These are phyloP conservation scores for Melanostigma gelatinosum DNA, from an alignment of 2,113 vertebrate species.

Conservation along the genomic window DNA sequence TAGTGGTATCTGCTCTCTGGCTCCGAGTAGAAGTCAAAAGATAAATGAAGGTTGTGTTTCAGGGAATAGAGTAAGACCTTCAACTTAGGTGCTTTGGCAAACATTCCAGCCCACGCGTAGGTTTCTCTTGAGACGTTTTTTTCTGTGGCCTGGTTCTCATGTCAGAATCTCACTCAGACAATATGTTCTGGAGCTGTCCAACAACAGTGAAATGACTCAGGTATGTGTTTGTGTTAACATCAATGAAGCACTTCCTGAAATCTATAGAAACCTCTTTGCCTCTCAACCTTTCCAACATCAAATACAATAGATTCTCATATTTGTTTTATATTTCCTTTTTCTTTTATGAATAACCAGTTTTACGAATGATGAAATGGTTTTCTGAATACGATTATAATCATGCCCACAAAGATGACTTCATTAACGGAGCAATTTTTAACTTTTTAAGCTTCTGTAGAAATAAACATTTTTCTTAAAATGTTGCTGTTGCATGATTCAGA, in stretches of 20 bases:
- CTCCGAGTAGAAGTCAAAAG: conserved; percentile 65
- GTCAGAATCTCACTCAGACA: conserved; percentile 38
- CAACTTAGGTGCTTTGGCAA: conserved; percentile 66
- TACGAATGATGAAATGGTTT: neutral
- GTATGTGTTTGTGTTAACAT: conserved; percentile 13
- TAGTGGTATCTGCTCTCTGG: conserved; percentile 69
- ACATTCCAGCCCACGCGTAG: conserved; percentile 50
- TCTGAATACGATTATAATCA: neutral
- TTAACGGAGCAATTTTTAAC: neutral
- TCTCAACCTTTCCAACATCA: neutral
- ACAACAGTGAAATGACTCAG: conserved; percentile 35
- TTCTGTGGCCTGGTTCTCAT: conserved; percentile 43
- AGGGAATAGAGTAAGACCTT: conserved; percentile 52
- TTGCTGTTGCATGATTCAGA: neutral
- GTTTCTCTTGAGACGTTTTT: conserved; percentile 59
- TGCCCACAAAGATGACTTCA: neutral
- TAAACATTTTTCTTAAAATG: neutral
- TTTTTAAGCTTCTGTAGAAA: neutral
- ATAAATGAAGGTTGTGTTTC: conserved; percentile 76
- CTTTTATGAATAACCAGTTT: neutral
- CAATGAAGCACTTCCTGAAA: conserved; percentile 34
- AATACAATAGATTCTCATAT: neutral
- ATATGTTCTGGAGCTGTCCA: conserved; percentile 39
- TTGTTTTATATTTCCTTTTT: conserved; percentile 13
- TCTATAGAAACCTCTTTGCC: conserved; percentile 9